These are phyloP conservation scores for Charanyca ferruginea DNA, from an alignment of 2,888 invertebrate genomes.

Conservation along the genomic window DNA sequence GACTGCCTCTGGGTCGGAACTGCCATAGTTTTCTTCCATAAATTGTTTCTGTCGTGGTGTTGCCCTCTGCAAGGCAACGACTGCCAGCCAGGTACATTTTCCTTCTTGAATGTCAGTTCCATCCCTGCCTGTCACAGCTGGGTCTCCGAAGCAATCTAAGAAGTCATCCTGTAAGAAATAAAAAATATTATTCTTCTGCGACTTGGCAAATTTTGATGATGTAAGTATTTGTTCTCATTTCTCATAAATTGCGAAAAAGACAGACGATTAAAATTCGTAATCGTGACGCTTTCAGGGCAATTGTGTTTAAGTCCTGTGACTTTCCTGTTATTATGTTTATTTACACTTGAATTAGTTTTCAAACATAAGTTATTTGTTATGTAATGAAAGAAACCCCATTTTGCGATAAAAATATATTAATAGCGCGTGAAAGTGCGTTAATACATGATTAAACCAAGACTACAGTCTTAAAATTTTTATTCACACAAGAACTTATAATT, in stretches of 20 bases:
- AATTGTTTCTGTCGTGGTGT: slow-evolving; percentile 93
- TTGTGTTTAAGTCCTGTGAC: slow-evolving; percentile 2
- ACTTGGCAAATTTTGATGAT: not conserved
- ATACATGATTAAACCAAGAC: slow-evolving; percentile 1
- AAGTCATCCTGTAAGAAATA: slow-evolving; percentile 94
- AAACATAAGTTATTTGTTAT: slow-evolving; percentile 25
- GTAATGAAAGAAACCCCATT: slow-evolving; percentile 24
- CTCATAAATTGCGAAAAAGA: slow-evolving; percentile 8
- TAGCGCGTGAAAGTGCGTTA: slow-evolving; percentile 10
- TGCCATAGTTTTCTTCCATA: slow-evolving; percentile 95
- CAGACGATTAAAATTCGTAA: slow-evolving; percentile 18
- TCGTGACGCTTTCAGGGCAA: slow-evolving; percentile 9
- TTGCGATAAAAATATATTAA: slow-evolving; percentile 21
- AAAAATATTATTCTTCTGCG: not conserved
- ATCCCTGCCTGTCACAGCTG: slow-evolving; percentile 96
- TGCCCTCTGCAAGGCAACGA: slow-evolving; percentile 96
- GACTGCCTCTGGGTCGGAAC: slow-evolving; percentile 92
- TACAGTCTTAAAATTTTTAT: slow-evolving; percentile 22
- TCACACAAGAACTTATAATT: not conserved
- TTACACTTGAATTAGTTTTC: slow-evolving; percentile 10
- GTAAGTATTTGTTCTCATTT: slow-evolving; percentile 8
- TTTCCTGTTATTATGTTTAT: slow-evolving; percentile 34
- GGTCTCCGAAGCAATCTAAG: slow-evolving; percentile 97
- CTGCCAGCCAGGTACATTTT: slow-evolving; percentile 98
- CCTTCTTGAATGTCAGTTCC: slow-evolving; percentile 98